Evolutionary conservation across 2,113 vertebrate species (phyloP).

Genomic region (Anhinga anhinga): DNA sequence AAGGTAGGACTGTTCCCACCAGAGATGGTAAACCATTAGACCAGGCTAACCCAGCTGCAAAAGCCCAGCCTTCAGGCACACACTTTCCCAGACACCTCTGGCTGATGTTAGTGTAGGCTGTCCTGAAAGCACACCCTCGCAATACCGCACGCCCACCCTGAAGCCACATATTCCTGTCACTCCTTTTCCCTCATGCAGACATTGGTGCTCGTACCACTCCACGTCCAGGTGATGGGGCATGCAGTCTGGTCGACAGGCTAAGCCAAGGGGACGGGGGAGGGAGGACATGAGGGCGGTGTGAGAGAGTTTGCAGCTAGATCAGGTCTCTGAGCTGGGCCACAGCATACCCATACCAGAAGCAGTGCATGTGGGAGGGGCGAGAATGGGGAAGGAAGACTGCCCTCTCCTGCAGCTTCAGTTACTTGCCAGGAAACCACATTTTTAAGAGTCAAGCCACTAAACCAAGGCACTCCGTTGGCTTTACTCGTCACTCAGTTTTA

Average conservation of each 20-base stretch:
- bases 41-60: not conserved
- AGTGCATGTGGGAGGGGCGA: not conserved
- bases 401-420: not conserved
- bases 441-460: not conserved
- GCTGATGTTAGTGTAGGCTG: not conserved
- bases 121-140: not conserved
- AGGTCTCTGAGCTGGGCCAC: not conserved
- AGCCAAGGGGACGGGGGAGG: not conserved
- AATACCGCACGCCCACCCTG: not conserved
- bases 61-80: not conserved
- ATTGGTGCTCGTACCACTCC: not conserved
- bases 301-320: not conserved
- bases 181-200: not conserved
- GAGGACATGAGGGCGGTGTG: not conserved
- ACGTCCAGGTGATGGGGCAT: not conserved
- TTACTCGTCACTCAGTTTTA: not conserved
- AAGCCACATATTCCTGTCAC: not conserved
- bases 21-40: not conserved
- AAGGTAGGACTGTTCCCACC: not conserved
- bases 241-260: not conserved
- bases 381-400: not conserved
- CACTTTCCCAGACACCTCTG: rapidly evolving
- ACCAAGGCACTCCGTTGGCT: not conserved
- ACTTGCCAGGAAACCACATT: not conserved
- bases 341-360: not conserved